A percentile compares a stretch with the other conserved stretches of the same genome.
Evolutionary conservation across 2,797 vertebrate species (phyloP).

Genomic region (Dermochelys coriacea): DNA sequence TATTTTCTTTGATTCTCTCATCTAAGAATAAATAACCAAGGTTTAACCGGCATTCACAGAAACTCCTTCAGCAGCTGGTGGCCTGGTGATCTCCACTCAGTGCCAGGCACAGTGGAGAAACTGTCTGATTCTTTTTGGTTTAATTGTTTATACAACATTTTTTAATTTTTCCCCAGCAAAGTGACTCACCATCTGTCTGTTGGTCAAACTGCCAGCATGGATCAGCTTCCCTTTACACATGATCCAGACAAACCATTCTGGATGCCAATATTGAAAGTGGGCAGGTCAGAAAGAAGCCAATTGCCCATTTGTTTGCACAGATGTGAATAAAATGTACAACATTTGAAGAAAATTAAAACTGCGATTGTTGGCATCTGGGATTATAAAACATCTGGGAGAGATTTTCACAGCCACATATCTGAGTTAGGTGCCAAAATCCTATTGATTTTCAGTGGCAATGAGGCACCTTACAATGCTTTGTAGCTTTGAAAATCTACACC

Average conservation of each 20-base stretch:
- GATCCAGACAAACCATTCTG: not conserved
- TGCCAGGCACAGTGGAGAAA: not conserved
- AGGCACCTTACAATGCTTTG: not conserved
- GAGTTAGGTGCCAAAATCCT: not conserved
- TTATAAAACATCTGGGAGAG: not conserved
- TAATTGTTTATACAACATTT: not conserved
- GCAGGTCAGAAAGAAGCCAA: not conserved
- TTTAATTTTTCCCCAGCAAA: not conserved
- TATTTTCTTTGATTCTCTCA: accelerated
- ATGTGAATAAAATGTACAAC: not conserved
- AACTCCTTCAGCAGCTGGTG: not conserved
- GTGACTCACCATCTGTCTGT: not conserved
- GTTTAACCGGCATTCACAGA: not conserved
- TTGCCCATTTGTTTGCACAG: conserved; percentile 59
- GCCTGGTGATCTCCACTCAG: not conserved
- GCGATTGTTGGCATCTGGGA: not conserved
- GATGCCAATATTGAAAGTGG: not conserved
- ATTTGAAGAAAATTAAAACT: not conserved
- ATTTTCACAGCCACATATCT: not conserved
- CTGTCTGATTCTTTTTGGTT: not conserved
- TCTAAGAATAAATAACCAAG: not conserved
- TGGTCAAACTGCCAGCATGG: not conserved
- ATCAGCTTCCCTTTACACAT: not conserved
- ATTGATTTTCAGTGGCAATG: not conserved
- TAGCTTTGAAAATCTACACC: not conserved